These are phyloP conservation scores for Pseudochaenichthys georgianus DNA, from an alignment of 2,797 vertebrate genomes.

Conservation along the genomic window DNA sequence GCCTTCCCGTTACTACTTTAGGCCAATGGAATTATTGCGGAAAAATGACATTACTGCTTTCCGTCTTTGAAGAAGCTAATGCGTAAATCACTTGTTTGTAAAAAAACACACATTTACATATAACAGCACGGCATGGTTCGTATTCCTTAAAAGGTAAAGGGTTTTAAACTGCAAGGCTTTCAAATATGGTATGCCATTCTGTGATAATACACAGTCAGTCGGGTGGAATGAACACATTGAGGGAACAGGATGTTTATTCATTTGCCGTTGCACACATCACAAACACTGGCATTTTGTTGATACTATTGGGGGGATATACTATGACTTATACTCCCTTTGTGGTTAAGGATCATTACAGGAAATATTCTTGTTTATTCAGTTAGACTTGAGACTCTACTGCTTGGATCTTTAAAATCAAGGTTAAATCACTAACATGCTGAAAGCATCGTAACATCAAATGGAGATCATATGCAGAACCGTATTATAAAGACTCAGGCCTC, in stretches of 20 bases:
- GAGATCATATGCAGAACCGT: slow-evolving; percentile 62
- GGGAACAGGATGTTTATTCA: slow-evolving; percentile 58
- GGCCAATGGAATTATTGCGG: slow-evolving; percentile 68
- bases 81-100: slow-evolving; percentile 76
- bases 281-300: slow-evolving; percentile 60
- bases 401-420: slow-evolving; percentile 58
- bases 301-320: slow-evolving; percentile 40
- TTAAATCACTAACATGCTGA: slow-evolving; percentile 72
- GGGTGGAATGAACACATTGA: slow-evolving; percentile 53
- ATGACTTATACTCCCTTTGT: slow-evolving; percentile 47
- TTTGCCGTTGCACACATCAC: slow-evolving; percentile 59
- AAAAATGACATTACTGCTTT: slow-evolving; percentile 54
- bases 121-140: slow-evolving; percentile 72
- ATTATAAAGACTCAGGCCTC: slow-evolving; percentile 53
- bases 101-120: slow-evolving; percentile 59
- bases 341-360: slow-evolving; percentile 50
- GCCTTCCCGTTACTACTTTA: slow-evolving; percentile 68
- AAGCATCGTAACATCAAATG: slow-evolving; percentile 65
- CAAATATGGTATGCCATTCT: slow-evolving; percentile 53
- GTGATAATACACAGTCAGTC: slow-evolving; percentile 49
- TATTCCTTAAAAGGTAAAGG: slow-evolving; percentile 68
- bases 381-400: slow-evolving; percentile 39
- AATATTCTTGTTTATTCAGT: slow-evolving; percentile 57
- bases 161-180: slow-evolving; percentile 69
- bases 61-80: slow-evolving; percentile 68